Conservation (phyloP, 2,797 vertebrate genomes). For the Periparus ater region DNA sequence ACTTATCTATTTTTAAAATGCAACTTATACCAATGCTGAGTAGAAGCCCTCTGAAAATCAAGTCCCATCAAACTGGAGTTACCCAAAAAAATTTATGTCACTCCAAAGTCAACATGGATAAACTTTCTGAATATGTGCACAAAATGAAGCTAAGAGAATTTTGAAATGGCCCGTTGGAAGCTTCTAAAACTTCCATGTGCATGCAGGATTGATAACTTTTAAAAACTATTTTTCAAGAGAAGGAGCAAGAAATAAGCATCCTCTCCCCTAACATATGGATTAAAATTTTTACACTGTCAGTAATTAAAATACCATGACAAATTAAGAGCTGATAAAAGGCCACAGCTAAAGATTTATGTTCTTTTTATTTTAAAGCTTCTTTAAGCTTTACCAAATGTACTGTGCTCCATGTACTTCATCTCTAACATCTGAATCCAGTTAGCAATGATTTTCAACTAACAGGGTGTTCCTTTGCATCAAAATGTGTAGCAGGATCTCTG, state of each 20-base stretch:
- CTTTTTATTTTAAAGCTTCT: slow-evolving; percentile 60
- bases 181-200: neutral
- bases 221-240: neutral
- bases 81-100: neutral
- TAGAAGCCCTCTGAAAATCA: neutral
- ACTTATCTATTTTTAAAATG: neutral
- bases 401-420: slow-evolving; percentile 55
- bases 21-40: neutral
- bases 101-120: neutral
- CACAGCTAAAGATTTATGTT: slow-evolving; percentile 72
- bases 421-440: slow-evolving; percentile 78
- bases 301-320: slow-evolving; percentile 78
- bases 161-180: neutral
- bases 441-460: slow-evolving; percentile 68
- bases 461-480: slow-evolving; percentile 65
- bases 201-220: neutral
- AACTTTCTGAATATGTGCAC: neutral
- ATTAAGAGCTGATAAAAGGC: slow-evolving; percentile 79
- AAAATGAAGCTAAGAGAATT: neutral
- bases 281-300: slow-evolving; percentile 66
- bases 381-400: slow-evolving; percentile 77
- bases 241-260: slow-evolving; percentile 32
- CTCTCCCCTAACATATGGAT: slow-evolving; percentile 68
- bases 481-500: slow-evolving; percentile 59
- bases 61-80: neutral